Evolutionary conservation across 2,113 vertebrate species (phyloP).

Genomic region (Ascaphus truei): DNA sequence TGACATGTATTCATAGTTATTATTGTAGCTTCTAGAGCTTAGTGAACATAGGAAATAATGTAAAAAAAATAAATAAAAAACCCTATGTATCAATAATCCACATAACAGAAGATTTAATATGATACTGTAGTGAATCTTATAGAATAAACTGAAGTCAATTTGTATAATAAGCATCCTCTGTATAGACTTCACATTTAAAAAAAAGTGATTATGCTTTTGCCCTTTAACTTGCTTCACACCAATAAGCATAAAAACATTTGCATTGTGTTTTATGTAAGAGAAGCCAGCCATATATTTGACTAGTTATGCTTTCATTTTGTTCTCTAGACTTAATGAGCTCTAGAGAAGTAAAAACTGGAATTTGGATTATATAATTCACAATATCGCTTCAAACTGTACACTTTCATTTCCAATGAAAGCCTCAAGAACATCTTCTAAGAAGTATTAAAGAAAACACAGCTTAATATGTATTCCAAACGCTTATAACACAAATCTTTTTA

Average conservation of each 20-base stretch:
- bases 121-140: background rate
- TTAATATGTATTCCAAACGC: constrained; percentile 21
- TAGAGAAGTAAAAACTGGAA: constrained; percentile 8
- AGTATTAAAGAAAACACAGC: constrained; percentile 32
- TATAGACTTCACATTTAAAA: background rate
- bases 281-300: constrained; percentile 12
- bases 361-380: background rate
- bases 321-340: constrained; percentile 19
- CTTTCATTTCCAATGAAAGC: constrained; percentile 35
- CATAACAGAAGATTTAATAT: background rate
- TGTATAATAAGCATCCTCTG: constrained; percentile 2
- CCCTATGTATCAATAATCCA: background rate
- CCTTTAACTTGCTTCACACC: constrained; percentile 29
- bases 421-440: background rate
- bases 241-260: constrained; percentile 27
- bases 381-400: constrained; percentile 10
- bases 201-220: constrained; percentile 11
- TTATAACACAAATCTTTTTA: constrained; percentile 42
- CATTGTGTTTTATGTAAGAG: constrained; percentile 1
- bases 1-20: background rate
- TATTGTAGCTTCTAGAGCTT: background rate
- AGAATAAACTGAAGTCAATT: constrained; percentile 6
- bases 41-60: background rate
- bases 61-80: background rate
- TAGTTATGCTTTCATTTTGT: constrained; percentile 14